These are phyloP conservation scores for Drosophila nigromelanica DNA, from an alignment of 1,140 invertebrate species.

Conservation along the genomic window DNA sequence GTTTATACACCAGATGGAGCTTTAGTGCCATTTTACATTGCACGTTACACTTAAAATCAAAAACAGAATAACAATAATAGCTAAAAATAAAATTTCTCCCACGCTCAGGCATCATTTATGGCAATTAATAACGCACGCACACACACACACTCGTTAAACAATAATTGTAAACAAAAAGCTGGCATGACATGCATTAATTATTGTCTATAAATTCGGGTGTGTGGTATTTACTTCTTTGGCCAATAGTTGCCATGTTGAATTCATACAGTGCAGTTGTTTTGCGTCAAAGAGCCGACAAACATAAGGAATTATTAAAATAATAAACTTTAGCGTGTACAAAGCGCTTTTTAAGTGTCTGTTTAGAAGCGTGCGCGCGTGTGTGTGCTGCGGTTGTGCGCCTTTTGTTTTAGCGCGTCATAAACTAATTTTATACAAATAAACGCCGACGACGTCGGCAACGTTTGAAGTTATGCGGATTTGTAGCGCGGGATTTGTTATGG, in stretches of 20 bases:
- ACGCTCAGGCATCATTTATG: constrained; percentile 49
- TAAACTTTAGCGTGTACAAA: constrained; percentile 57
- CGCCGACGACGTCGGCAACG: constrained; percentile 28
- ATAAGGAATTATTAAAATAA: constrained; percentile 74
- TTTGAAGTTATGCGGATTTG: constrained; percentile 69
- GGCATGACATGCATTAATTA: constrained; percentile 51
- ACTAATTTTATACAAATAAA: constrained; percentile 79
- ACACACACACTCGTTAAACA: constrained; percentile 24
- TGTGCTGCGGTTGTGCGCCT: constrained; percentile 26
- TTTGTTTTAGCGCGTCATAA: constrained; percentile 59
- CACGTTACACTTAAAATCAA: constrained; percentile 8
- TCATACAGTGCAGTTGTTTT: constrained; percentile 59
- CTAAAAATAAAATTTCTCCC: constrained; percentile 35
- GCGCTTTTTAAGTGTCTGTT: constrained; percentile 73
- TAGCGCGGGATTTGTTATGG: constrained; percentile 53
- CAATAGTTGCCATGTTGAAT: constrained; percentile 45
- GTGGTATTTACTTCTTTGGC: neutral
- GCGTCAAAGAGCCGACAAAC: constrained; percentile 67
- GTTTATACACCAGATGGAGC: constrained; percentile 13
- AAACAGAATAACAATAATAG: neutral
- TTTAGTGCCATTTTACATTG: constrained; percentile 10
- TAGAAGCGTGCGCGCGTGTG: constrained; percentile 20
- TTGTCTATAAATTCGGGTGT: constrained; percentile 14
- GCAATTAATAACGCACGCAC: constrained; percentile 61
- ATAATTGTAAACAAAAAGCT: constrained; percentile 63